phyloP scores from a whole-genome alignment of 23 tunicate species.

The Aplidium turbinatum region DNA sequence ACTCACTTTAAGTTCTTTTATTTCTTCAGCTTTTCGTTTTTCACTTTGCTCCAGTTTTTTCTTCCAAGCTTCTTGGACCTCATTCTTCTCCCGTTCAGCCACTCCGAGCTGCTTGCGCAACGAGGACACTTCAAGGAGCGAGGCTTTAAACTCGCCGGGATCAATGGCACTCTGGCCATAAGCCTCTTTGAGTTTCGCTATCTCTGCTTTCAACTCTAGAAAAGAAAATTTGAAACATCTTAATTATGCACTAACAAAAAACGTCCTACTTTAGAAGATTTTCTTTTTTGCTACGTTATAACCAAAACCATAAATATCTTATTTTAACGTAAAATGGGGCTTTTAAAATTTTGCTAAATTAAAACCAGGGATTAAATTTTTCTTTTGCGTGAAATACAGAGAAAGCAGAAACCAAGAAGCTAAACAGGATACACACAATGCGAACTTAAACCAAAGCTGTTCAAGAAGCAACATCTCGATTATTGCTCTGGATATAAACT shows the following conservation, averaged over 20 bases:
- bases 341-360: no score
- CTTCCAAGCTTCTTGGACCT: conserved; percentile 61
- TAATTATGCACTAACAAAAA: background rate
- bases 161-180: conserved; percentile 52
- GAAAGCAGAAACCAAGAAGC: no score
- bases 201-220: conserved; percentile 82
- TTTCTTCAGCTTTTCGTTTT: conserved; percentile 74
- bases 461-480: no score
- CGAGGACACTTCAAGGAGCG: conserved; percentile 55
- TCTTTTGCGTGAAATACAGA: no score
- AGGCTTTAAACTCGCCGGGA: conserved; percentile 47
- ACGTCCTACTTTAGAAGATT: background rate
- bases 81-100: conserved; percentile 59
- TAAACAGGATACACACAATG: no score
- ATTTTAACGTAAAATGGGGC: no score
- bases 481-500: no score
- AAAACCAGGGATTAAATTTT: no score
- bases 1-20: conserved; percentile 66
- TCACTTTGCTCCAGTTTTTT: conserved; percentile 73
- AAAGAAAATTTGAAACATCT: background rate
- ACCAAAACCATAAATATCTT: background rate
- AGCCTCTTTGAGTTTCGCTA: conserved; percentile 68
- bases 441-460: no score
- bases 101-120: conserved; percentile 39
- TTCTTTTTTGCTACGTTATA: background rate